phyloP scores from a whole-genome alignment of 92 coral and sea anemone genomes.

The Epizoanthus scotinus region DNA sequence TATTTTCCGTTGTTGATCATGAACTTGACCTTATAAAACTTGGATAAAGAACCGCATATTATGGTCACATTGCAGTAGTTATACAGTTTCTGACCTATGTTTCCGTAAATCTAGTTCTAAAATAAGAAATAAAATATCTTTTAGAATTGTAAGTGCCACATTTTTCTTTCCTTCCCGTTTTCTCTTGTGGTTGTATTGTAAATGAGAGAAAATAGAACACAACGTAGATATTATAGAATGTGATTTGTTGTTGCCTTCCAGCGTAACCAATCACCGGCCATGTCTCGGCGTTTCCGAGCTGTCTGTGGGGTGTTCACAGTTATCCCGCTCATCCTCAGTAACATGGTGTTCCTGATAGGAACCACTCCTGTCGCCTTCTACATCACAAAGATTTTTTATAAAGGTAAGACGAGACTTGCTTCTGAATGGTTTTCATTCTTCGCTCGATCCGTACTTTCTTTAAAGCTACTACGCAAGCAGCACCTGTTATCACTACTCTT shows the following conservation, averaged over 20 bases:
- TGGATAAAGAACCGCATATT: too few relatives aligned
- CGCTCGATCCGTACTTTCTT: too few relatives aligned
- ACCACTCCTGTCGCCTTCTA: constrained; percentile 69
- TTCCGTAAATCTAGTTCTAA: too few relatives aligned
- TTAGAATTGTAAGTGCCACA: too few relatives aligned
- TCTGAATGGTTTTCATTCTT: too few relatives aligned
- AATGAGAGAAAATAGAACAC: neutral
- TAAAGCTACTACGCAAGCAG: too few relatives aligned
- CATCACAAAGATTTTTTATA: constrained; percentile 64
- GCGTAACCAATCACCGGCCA: constrained; percentile 75
- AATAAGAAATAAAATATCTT: too few relatives aligned
- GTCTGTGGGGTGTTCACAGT: constrained; percentile 62
- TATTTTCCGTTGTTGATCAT: too few relatives aligned
- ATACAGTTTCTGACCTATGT: too few relatives aligned
- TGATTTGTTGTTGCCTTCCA: constrained; percentile 8
- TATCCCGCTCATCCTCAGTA: constrained; percentile 77
- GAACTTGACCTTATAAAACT: too few relatives aligned
- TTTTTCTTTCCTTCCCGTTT: constrained; percentile 13
- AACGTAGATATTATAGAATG: neutral
- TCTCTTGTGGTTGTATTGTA: constrained; percentile 15
- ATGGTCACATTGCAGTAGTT: too few relatives aligned
- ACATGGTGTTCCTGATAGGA: constrained; percentile 85
- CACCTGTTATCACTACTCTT: too few relatives aligned
- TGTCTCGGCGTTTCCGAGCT: constrained; percentile 87
- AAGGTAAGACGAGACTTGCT: constrained; percentile 45